Base-by-base conservation (phyloP, 2,888 invertebrate genomes). In the Habroteleia sp. region DNA sequence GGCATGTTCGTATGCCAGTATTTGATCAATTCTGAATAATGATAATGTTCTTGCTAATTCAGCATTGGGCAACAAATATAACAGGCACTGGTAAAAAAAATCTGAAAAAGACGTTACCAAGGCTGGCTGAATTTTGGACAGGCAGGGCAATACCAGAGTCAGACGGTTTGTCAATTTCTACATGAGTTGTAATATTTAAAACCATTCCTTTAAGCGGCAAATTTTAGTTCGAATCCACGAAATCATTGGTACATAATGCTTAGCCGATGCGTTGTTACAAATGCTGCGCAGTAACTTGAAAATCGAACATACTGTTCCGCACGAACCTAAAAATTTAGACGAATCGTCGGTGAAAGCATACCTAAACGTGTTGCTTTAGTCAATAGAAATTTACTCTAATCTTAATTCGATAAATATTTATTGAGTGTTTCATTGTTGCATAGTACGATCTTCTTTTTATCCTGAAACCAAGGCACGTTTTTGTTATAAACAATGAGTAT, bases 381-480 rank as follows among this genome's bases (percentile, higher is more conserved):
- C 37, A 10, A 56, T 60, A 60, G 31, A 69, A 69, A 69, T 60
- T 69, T 69, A 69, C 31, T 23, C 60, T 69, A 69, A 3, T 39
- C 42, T 35, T 69, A 69, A n/a, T 44, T 37, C 23, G 41, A 41
- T 60, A 27, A 27, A 48, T 27, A 11, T 58, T 37, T 44, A 60
- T 54, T 62, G 23, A 46, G 20, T 37, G 60, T 60, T 54, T 52
- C 52, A 39, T 16, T 54, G 44, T 69, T 60, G 23, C 13, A 42
- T 42, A 37, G 35, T 62, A 52, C 60, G 46, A 62, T 54, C 11
- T 46, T 35, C 29, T 11, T 60, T 54, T 48, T 68, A 17, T 63
- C 33, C 46, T 63, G 63, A 72, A 72, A 71, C 71, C 71, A 71
- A 71, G 71, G 71, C 71, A 71, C 71, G 71, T 54, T 46, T 56